These are phyloP conservation scores for Alviniconcha marisindica DNA, from an alignment of 1,140 invertebrate genomes.

Conservation along the genomic window DNA sequence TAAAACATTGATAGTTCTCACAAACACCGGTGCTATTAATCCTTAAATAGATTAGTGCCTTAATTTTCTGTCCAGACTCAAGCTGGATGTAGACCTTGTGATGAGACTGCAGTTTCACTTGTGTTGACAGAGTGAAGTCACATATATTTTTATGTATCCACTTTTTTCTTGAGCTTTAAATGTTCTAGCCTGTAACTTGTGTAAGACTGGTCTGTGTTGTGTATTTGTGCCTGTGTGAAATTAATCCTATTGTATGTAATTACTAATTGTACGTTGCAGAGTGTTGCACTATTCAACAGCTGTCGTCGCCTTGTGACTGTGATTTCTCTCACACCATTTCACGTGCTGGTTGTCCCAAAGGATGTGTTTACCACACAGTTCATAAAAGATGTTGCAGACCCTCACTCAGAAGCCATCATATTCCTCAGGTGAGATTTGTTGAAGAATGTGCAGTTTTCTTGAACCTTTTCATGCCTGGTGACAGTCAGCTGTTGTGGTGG, in stretches of 20 bases:
- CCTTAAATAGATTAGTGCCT: too few species aligned
- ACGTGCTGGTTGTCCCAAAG: conserved; percentile 5
- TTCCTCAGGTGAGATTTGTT: conserved; percentile 25
- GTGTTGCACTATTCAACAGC: neutral
- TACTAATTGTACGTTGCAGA: neutral
- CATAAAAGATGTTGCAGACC: neutral
- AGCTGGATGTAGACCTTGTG: too few species aligned
- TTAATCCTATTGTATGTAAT: neutral
- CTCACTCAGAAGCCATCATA: neutral
- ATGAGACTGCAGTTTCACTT: neutral
- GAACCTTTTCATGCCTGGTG: too few species aligned
- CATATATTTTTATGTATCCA: neutral
- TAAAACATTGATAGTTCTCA: too few species aligned
- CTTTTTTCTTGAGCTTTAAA: neutral
- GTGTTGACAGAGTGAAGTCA: neutral
- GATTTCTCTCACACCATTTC: neutral
- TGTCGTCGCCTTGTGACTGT: neutral
- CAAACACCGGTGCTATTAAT: too few species aligned
- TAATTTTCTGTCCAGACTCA: too few species aligned
- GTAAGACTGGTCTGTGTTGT: neutral
- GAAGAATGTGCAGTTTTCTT: too few species aligned
- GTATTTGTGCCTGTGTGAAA: neutral
- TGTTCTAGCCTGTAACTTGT: too few species aligned
- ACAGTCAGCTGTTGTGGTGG: too few species aligned
- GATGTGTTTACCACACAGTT: neutral